Base-by-base conservation (phyloP, 2,797 vertebrate species). In the Galagoides demidoff region DNA sequence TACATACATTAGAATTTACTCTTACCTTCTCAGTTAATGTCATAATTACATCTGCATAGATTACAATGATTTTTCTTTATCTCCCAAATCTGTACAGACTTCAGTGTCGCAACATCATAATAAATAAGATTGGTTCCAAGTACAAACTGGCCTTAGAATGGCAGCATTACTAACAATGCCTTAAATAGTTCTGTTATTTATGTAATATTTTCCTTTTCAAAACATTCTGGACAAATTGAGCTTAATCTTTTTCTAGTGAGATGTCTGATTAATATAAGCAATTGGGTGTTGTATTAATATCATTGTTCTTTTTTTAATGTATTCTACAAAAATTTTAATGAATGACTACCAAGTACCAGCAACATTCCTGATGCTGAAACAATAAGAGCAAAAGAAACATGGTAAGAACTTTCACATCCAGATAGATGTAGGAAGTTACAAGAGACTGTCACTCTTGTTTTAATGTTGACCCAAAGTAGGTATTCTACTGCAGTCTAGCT, bases 1-100 rank as follows among this genome's bases (percentile, higher is more conserved):
- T 93, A 76, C 61, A 79, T 86, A 52, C 52, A 81, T 92, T 91
- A 92, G n/a, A 57, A 12, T 89, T 95, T 78, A 34, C 43, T 59
- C 89, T 85, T 91, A 52, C 66, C 16, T 74, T 92, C 57, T 89
- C 61, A 37, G 52, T 85, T 81, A 92, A 81, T 77, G 25, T 95
- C 39, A 17, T 79, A 81, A 92, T 86, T 79, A 79, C 66, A 95
- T 89, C 25, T 90, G 39, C 45, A 90, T 59, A 84, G 74, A 86
- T 96, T 70, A 52, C 11, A 74, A 16, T 82, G 37, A 63, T 73
- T 85, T 85, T 92, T 87, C 57, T 94, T 90, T 25, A 78, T 92
- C n/a, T 93, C 17, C 16, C 91, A 90, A 94, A 45, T 76, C n/a
- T 73, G 4, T 74, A 14, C 10, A 90, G 76, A 31, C 45, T 37